These are phyloP conservation scores for Agelastica alni DNA, from an alignment of 2,888 invertebrate species.

Conservation along the genomic window DNA sequence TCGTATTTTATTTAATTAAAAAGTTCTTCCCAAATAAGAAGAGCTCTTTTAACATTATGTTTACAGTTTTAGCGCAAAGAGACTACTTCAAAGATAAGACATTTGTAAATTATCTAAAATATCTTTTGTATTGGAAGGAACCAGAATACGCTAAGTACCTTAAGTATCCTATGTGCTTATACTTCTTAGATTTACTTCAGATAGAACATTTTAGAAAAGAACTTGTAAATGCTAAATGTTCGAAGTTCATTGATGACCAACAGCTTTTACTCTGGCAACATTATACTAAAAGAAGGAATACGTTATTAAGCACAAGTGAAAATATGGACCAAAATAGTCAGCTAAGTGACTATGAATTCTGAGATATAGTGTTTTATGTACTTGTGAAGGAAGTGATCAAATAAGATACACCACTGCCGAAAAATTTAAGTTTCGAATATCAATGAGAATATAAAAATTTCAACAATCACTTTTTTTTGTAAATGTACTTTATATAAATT, in stretches of 20 bases:
- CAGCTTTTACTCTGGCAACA: conserved; percentile 98
- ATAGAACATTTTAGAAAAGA: conserved; percentile 97
- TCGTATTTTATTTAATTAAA: conserved; percentile 6
- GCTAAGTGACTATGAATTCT: conserved; percentile 44
- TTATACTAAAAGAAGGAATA: conserved; percentile 88
- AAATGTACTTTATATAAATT: too few species aligned
- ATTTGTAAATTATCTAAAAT: conserved; percentile 95
- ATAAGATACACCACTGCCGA: too few species aligned
- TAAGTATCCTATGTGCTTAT: conserved; percentile 97
- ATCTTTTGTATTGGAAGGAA: conserved; percentile 96
- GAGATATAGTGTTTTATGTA: conserved; percentile 39
- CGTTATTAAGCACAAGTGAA: conserved; percentile 63
- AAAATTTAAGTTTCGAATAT: too few species aligned
- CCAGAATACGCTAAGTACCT: conserved; percentile 96
- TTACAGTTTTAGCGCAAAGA: conserved; percentile 91
- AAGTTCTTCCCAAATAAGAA: too few species aligned
- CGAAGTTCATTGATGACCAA: conserved; percentile 99
- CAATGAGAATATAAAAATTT: too few species aligned
- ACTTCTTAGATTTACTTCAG: conserved; percentile 93
- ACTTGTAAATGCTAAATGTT: conserved; percentile 90
- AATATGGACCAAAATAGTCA: conserved; percentile 46
- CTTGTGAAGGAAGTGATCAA: too few species aligned
- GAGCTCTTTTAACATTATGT: conserved; percentile 42
- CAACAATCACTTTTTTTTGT: too few species aligned
- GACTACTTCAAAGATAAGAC: conserved; percentile 94